Evolutionary conservation across 1,140 invertebrate genomes (phyloP).

Genomic region (Cyrtorhinus lividipennis): DNA sequence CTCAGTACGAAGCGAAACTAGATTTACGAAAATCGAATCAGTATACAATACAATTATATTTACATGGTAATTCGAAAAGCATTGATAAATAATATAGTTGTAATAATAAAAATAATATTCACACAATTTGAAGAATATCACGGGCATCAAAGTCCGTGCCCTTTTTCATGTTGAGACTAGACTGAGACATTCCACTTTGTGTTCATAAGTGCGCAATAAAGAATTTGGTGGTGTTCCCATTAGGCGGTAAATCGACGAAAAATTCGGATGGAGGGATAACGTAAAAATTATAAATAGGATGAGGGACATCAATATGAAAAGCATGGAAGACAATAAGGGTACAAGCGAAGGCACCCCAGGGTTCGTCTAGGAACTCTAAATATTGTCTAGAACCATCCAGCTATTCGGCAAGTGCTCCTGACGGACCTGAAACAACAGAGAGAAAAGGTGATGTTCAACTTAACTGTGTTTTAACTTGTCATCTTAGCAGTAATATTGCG

Average conservation of each 20-base stretch:
- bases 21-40: not conserved
- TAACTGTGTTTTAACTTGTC: no score
- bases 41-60: not conserved
- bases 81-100: slow-evolving; percentile 1
- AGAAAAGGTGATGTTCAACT: not conserved
- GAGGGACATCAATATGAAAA: not conserved
- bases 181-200: not conserved
- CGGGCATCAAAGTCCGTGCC: not conserved
- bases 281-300: no score
- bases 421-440: slow-evolving; percentile 16
- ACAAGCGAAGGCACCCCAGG: not conserved
- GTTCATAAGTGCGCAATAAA: not conserved
- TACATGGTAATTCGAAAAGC: slow-evolving; percentile 6
- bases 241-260: not conserved
- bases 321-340: not conserved
- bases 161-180: slow-evolving; percentile 2
- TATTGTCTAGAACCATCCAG: slow-evolving; percentile 5
- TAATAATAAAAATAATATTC: not conserved
- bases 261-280: not conserved
- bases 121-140: not conserved
- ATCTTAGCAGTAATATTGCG: no score
- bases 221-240: not conserved
- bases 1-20: slow-evolving; percentile 4
- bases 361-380: slow-evolving; percentile 4
- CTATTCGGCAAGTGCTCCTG: slow-evolving; percentile 17